Evolutionary conservation across 2,797 vertebrate genomes (phyloP), one percentile per base, ranked within the genome.

Genomic region (Semotilus atromaculatus): DNA sequence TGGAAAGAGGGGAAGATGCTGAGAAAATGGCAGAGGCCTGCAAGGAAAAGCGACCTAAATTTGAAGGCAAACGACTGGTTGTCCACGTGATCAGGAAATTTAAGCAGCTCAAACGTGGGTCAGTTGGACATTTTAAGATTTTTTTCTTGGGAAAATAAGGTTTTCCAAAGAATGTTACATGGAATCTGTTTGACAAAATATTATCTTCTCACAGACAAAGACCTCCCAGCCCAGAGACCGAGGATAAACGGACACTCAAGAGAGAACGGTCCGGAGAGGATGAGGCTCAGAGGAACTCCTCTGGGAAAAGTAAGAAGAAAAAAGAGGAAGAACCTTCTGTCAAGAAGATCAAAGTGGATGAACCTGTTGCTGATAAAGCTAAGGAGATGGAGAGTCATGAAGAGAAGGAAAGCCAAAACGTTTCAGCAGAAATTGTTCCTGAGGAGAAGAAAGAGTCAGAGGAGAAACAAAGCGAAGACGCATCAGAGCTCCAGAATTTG

Each of bases 41-140:
- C 78, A 94, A 88, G 85, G 83, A 6, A 0, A 91, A 90, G 10
- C 93, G 92, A 0, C 90, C 90, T 0, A 92, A 91, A 88, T 90
- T 95, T 34, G 86, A 90, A 34, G 94, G 93, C 89, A 96, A 96
- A 86, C 88, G 80, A 55, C 94, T 93, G 90, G 95, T 88, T 40
- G 92, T 94, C 86, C 97, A 96, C 84, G 91, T 96, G 51, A 95
- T 95, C 92, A 92, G 94, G 88, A 96, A 96, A 89, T 95, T 96
- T 93, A 94, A 96, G 80, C 95, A 97, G 75, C 96, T 97, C 79
- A 94, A 93, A 89, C 91, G 95, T 53, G 95, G 95, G 95, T 96
- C 51, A 86, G 93, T 90, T 79, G n/a, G 21, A 72, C n/a, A 60
- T 26, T 26, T 72, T n/a, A 9, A 14, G 19, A 3, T 11, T 45